Conservation (phyloP, 2,797 vertebrate species). For the Esox masquinongy region DNA sequence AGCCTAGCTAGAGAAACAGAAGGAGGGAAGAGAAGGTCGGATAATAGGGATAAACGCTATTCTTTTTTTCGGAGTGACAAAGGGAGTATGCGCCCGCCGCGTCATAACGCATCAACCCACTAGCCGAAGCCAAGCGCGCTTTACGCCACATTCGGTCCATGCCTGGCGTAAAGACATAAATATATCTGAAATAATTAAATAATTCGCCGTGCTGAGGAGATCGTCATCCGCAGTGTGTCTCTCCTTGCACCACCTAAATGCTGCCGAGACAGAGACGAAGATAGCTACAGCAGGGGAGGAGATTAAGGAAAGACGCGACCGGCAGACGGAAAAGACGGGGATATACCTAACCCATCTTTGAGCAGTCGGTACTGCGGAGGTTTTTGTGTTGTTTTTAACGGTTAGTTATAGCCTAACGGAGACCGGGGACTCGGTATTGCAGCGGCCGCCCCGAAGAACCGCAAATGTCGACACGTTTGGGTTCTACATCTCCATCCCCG, state of each 20-base stretch:
- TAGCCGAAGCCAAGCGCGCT: not conserved
- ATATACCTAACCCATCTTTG: slow-evolving; percentile 1
- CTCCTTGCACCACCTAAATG: slow-evolving; percentile 72
- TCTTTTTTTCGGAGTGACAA: not conserved
- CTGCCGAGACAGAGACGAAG: slow-evolving; percentile 40
- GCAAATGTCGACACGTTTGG: slow-evolving; percentile 77
- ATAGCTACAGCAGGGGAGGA: slow-evolving; percentile 52
- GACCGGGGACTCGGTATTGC: slow-evolving; percentile 48
- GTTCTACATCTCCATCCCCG: slow-evolving; percentile 66
- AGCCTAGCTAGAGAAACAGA: not conserved
- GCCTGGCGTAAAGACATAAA: slow-evolving; percentile 24
- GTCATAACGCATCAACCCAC: not conserved
- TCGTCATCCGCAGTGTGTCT: slow-evolving; percentile 77
- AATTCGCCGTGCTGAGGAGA: slow-evolving; percentile 57
- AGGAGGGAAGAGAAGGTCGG: not conserved
- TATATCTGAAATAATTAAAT: slow-evolving; percentile 62
- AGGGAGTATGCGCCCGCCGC: not conserved
- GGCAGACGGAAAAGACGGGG: not conserved
- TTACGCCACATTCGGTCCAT: slow-evolving; percentile 2
- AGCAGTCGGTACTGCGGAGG: slow-evolving; percentile 1
- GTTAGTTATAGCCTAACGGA: not conserved
- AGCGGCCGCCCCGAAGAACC: slow-evolving; percentile 65
- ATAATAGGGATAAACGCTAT: not conserved
- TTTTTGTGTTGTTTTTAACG: not conserved
- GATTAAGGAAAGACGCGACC: slow-evolving; percentile 45